Conservation (phyloP, 2,113 vertebrate genomes). For the Anolis sagrei region DNA sequence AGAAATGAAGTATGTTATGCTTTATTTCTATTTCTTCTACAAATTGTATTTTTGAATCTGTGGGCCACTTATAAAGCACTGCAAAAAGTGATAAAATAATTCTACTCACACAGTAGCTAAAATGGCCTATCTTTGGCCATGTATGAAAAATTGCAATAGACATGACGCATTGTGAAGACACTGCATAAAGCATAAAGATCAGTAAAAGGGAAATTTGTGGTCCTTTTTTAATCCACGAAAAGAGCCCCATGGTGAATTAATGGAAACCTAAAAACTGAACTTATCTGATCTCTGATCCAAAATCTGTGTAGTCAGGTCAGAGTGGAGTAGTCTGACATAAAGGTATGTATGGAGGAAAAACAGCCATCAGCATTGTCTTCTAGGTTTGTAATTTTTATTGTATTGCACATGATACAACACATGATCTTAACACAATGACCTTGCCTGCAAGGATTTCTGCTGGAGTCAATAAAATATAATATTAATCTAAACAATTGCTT, state of each 20-base stretch:
- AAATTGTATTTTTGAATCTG: not conserved
- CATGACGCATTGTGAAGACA: slow-evolving; percentile 42
- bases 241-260: slow-evolving; percentile 24
- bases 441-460: too few species aligned
- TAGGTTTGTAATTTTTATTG: too few species aligned
- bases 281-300: not conserved
- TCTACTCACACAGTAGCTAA: slow-evolving; percentile 8
- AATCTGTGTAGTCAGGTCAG: not conserved
- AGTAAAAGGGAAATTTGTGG: slow-evolving; percentile 26
- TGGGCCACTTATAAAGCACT: slow-evolving; percentile 14
- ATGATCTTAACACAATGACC: too few species aligned
- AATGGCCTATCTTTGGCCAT: slow-evolving; percentile 31
- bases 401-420: too few species aligned
- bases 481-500: too few species aligned
- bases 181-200: slow-evolving; percentile 38
- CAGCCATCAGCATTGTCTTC: too few species aligned
- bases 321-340: not conserved
- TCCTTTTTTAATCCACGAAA: slow-evolving; percentile 37
- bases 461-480: too few species aligned
- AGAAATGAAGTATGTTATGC: not conserved
- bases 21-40: not conserved
- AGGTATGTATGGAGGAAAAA: not conserved
- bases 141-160: not conserved
- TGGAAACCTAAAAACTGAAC: not conserved
- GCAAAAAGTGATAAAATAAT: slow-evolving; percentile 24